Percentiles rank a stretch among this genome's conserved stretches.
These are phyloP conservation scores for Leuctra nigra DNA, from an alignment of 2,888 invertebrate species.

Conservation along the genomic window DNA sequence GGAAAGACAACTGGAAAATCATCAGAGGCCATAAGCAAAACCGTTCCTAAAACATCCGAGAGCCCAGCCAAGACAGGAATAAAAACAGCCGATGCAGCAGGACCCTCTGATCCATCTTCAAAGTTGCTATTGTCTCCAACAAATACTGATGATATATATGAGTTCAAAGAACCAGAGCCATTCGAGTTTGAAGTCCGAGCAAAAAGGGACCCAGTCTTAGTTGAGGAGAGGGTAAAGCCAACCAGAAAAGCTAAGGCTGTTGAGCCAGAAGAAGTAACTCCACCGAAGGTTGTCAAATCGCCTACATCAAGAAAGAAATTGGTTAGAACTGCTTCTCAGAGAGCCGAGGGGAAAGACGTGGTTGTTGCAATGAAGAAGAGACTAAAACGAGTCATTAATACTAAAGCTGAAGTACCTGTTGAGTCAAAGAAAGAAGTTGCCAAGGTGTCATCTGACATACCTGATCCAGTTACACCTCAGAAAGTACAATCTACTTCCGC, in stretches of 20 bases:
- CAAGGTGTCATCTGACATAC: constrained; percentile 25
- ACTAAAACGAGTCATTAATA: constrained; percentile 33
- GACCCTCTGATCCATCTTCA: neutral
- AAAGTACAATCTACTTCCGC: constrained; percentile 31
- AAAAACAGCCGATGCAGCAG: no score
- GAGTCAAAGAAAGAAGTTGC: constrained; percentile 16
- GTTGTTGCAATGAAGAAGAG: constrained; percentile 32
- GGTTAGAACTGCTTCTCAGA: constrained; percentile 31
- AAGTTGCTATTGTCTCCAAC: neutral
- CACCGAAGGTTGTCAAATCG: constrained; percentile 37
- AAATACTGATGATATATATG: constrained; percentile 60
- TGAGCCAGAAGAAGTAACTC: neutral
- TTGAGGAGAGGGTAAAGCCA: constrained; percentile 14
- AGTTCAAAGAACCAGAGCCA: constrained; percentile 84
- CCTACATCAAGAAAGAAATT: constrained; percentile 39
- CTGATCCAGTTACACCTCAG: constrained; percentile 19
- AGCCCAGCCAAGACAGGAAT: no score
- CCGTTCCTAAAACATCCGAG: constrained; percentile 24
- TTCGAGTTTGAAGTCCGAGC: constrained; percentile 71
- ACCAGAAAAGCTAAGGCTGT: neutral
- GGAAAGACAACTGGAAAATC: constrained; percentile 23
- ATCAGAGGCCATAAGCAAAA: neutral
- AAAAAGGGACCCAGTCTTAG: constrained; percentile 18
- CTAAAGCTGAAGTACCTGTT: constrained; percentile 30
- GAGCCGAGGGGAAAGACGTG: constrained; percentile 27